phyloP scores from a whole-genome alignment of 2,797 vertebrate genomes.

The Scolopax bukidnonensis region DNA sequence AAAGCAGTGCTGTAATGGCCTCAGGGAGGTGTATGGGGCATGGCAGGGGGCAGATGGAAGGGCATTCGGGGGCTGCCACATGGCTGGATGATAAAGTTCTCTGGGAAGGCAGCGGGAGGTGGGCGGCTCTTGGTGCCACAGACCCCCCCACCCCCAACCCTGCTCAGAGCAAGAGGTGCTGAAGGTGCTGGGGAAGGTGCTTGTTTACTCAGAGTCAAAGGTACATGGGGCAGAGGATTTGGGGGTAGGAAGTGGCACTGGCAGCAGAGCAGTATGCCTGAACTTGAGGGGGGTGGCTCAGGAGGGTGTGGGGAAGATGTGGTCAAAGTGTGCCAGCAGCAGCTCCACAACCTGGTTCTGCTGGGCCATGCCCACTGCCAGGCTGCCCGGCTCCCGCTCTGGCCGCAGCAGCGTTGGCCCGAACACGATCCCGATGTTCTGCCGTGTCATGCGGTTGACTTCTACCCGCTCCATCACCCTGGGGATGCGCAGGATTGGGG shows the following conservation, averaged over 20 bases:
- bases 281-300: background rate
- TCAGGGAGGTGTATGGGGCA: fast-evolving
- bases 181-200: background rate
- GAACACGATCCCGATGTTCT: conserved; percentile 94
- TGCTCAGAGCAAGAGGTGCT: background rate
- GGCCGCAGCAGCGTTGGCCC: conserved; percentile 91
- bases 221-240: background rate
- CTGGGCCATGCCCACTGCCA: conserved; percentile 86
- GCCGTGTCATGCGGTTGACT: conserved; percentile 89
- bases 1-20: background rate
- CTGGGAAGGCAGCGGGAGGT: background rate
- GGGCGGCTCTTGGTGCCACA: background rate
- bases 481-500: background rate
- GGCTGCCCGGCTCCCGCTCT: conserved; percentile 85
- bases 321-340: conserved; percentile 78
- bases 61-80: no score
- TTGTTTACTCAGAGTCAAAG: background rate
- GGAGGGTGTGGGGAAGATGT: background rate
- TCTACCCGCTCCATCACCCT: conserved; percentile 86
- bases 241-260: background rate
- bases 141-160: background rate
- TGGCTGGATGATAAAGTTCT: background rate
- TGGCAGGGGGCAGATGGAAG: background rate
- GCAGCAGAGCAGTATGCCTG: background rate
- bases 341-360: conserved; percentile 92